phyloP scores from a whole-genome alignment of 2,797 vertebrate genomes.

The Anolis apletophallus region DNA sequence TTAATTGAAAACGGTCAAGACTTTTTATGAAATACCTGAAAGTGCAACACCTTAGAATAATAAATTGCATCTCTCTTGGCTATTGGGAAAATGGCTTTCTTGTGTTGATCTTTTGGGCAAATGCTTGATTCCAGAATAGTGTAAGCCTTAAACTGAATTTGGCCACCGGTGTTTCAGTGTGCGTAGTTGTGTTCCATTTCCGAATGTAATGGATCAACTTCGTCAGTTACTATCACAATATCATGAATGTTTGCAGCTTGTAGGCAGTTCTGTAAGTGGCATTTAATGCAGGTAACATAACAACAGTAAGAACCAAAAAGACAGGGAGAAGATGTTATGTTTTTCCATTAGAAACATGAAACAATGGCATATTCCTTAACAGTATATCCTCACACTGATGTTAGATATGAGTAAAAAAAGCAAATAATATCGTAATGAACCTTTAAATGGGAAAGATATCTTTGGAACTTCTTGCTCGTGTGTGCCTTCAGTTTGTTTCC shows the following conservation, averaged over 20 bases:
- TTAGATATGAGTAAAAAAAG: conserved; percentile 17
- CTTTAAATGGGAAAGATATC: not conserved
- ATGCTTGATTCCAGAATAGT: not conserved
- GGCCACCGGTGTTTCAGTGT: conserved; percentile 9
- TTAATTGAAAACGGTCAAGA: conserved; percentile 8
- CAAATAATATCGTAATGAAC: not conserved
- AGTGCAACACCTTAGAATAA: conserved; percentile 18
- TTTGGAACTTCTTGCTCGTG: not conserved
- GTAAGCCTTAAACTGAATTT: not conserved
- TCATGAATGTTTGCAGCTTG: conserved; percentile 34
- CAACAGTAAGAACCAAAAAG: conserved; percentile 34
- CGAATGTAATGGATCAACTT: not conserved
- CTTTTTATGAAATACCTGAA: conserved; percentile 8
- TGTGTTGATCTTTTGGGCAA: not conserved
- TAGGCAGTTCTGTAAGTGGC: conserved; percentile 43
- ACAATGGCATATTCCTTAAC: conserved; percentile 62
- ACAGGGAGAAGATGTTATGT: conserved; percentile 40
- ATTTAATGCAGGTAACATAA: conserved; percentile 27
- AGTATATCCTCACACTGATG: conserved; percentile 47
- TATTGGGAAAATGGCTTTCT: not conserved
- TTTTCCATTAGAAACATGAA: conserved; percentile 64
- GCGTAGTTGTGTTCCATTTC: conserved; percentile 39
- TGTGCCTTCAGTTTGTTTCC: no score
- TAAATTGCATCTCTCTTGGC: not conserved
- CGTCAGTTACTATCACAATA: conserved; percentile 25